Evolutionary conservation across 1,140 invertebrate genomes (phyloP).

Genomic region (Bemisia tabaci): DNA sequence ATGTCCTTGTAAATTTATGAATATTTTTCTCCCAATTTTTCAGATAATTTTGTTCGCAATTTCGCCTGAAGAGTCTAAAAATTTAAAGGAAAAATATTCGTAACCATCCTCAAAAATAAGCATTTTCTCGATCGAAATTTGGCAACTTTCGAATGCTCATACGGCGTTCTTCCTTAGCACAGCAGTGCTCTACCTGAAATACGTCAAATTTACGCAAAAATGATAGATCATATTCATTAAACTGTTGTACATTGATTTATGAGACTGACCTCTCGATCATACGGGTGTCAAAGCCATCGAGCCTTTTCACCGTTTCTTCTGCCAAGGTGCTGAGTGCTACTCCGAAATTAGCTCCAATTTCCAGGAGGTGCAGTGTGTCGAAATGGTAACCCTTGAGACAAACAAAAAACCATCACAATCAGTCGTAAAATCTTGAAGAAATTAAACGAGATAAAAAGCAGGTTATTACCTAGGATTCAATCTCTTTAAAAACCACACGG

Average conservation of each 20-base stretch:
- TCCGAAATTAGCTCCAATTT: conserved; percentile 57
- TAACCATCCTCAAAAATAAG: background rate
- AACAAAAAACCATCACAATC: too few species aligned
- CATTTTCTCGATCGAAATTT: background rate
- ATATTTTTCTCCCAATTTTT: too few species aligned
- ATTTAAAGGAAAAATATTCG: too few species aligned
- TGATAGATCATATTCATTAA: too few species aligned
- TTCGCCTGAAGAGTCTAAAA: too few species aligned
- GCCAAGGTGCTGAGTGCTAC: conserved; percentile 38
- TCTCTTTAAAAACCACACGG: background rate
- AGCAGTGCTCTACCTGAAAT: background rate
- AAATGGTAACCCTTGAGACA: conserved; percentile 50
- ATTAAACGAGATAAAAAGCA: conserved; percentile 1
- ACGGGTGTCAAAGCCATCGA: background rate
- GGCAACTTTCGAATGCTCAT: too few species aligned
- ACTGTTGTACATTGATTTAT: too few species aligned
- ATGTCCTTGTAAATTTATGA: too few species aligned
- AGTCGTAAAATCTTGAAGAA: background rate
- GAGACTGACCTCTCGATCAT: background rate
- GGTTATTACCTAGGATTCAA: background rate
- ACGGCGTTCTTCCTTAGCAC: background rate
- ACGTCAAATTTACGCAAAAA: background rate
- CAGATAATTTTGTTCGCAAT: too few species aligned
- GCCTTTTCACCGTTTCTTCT: conserved; percentile 16
- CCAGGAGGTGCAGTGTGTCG: conserved; percentile 50